These are phyloP conservation scores for Aleadryas rufinucha DNA, from an alignment of 2,113 vertebrate genomes.

Conservation along the genomic window DNA sequence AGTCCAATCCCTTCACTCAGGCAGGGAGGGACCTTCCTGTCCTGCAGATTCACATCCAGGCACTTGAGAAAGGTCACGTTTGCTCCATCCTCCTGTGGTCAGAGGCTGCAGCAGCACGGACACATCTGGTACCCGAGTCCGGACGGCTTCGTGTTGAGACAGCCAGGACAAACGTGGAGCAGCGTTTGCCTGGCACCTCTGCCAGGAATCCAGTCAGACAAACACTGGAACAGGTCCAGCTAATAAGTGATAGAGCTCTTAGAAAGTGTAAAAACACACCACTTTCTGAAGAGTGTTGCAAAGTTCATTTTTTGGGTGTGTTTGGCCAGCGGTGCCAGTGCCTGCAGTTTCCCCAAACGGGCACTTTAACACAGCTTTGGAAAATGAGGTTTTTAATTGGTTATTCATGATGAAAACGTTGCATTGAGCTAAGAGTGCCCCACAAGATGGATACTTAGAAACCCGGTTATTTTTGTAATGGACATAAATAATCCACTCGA, in stretches of 20 bases:
- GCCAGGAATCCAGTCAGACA: not conserved
- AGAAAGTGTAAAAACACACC: not conserved
- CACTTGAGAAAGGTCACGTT: conserved; percentile 29
- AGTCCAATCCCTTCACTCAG: not conserved
- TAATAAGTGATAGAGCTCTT: not conserved
- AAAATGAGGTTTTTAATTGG: not conserved
- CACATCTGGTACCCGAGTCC: not conserved
- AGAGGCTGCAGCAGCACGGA: not conserved
- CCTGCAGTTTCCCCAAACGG: not conserved
- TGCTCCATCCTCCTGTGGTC: not conserved
- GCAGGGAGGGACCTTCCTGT: not conserved
- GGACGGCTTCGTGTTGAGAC: not conserved
- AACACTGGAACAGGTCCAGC: not conserved
- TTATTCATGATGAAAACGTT: conserved; percentile 30
- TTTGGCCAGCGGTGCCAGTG: not conserved
- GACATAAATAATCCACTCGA: conserved; percentile 26
- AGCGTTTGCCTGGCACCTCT: not conserved
- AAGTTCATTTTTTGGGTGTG: not conserved
- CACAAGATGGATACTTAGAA: conserved; percentile 52
- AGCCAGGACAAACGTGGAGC: not conserved
- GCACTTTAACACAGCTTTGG: not conserved
- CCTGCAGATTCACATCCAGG: not conserved
- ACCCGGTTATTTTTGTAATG: conserved; percentile 57
- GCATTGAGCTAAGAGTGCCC: conserved; percentile 16
- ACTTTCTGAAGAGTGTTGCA: not conserved